phyloP scores from a whole-genome alignment of 2,888 invertebrate genomes.

The Melangyna quadrimaculata region DNA sequence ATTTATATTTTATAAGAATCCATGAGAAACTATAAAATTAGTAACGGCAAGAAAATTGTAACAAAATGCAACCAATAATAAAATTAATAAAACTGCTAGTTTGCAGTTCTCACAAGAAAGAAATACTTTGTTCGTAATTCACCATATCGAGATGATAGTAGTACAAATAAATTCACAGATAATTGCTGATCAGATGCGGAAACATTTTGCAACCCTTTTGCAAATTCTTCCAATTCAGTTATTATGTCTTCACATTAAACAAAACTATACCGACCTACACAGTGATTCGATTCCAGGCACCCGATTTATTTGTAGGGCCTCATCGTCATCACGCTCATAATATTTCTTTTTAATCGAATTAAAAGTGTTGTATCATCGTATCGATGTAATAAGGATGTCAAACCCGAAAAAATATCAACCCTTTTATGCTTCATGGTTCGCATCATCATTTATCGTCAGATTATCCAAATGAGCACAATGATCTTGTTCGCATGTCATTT shows the following conservation, averaged over 20 bases:
- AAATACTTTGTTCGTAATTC: slow-evolving; percentile 28
- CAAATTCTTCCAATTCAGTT: not conserved
- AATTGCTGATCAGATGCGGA: slow-evolving; percentile 49
- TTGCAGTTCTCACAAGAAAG: slow-evolving; percentile 32
- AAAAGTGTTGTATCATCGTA: slow-evolving; percentile 68
- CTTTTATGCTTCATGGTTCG: slow-evolving; percentile 62
- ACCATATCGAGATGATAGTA: slow-evolving; percentile 45
- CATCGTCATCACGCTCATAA: not conserved
- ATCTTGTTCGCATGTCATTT: slow-evolving; percentile 67
- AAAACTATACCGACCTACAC: not conserved
- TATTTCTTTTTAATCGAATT: slow-evolving; percentile 60
- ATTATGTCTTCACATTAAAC: not conserved
- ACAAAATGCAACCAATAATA: slow-evolving; percentile 30
- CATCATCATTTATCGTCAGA: slow-evolving; percentile 71
- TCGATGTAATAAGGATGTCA: slow-evolving; percentile 70
- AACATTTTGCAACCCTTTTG: slow-evolving; percentile 55
- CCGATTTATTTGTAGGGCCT: not conserved
- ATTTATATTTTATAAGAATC: not conserved
- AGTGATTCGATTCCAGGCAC: not conserved
- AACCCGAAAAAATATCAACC: slow-evolving; percentile 41
- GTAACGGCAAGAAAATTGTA: slow-evolving; percentile 55
- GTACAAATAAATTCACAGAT: slow-evolving; percentile 60
- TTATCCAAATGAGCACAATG: slow-evolving; percentile 67
- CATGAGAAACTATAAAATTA: slow-evolving; percentile 39
- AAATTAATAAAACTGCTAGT: slow-evolving; percentile 8